Base-by-base conservation (phyloP, 2,113 vertebrate genomes). In the Semnornis frantzii region DNA sequence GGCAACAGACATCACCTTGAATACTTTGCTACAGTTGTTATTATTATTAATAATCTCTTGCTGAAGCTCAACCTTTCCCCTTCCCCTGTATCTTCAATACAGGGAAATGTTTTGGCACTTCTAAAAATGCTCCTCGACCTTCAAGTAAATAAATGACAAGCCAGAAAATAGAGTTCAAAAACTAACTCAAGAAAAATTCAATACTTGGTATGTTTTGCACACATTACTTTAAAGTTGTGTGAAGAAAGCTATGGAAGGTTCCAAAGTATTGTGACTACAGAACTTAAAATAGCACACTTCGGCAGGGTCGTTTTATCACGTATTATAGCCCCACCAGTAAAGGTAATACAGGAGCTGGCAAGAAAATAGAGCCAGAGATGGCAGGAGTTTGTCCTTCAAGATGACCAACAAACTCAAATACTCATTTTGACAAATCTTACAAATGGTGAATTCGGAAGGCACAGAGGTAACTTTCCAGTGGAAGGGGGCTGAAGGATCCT, bases 171-270 rank as follows among this genome's bases (percentile, higher is more conserved):
- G 88, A 63, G 52, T 42, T 65, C 88, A 86, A 95, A 96, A 92
- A 87, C 66, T 78, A 95, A 80, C 81, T 72, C 69, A 44, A 44
- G 2, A 80, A 70, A 89, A 91, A 83, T 63, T 37, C n/a, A 72
- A 37, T n/a, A 60, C 77, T 57, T 34, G 13, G 39, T 85, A 87
- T 33, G 58, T 54, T 81, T 42, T 48, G 76, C 81, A 63, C 55
- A 63, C 30, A 50, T 20, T n/a, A 71, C 52, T 90, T 91, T 48
- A 37, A 85, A 66, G 39, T 12, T 4, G 3, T 3, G 54, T 84
- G 72, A 96, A 94, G 81, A 62, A 93, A 71, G 42, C 64, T 91
- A 92, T 15, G 37, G 85, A 94, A 94, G 90, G 79, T 95, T 96
- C 89, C 89, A 84, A 95, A 16, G 27, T 87, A 90, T 27, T 39